Conservation (phyloP, 2,113 vertebrate genomes). For the Glaucidium brasilianum region DNA sequence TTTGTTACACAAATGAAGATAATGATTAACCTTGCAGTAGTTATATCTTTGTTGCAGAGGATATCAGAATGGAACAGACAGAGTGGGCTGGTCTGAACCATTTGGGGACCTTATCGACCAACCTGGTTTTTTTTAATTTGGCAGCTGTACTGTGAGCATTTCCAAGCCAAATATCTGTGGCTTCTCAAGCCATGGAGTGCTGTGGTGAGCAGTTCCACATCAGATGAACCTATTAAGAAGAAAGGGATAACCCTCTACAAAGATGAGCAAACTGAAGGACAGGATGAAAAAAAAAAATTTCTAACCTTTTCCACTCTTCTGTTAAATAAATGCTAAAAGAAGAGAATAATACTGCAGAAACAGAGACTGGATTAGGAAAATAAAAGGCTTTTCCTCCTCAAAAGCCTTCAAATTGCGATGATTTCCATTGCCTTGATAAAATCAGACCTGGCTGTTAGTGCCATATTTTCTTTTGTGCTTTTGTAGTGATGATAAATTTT, state of each 20-base stretch:
- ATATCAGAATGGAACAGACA: neutral
- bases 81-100: neutral
- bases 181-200: neutral
- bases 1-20: neutral
- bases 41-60: neutral
- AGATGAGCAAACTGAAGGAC: neutral
- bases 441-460: conserved; percentile 28
- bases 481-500: conserved; percentile 54
- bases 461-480: conserved; percentile 52
- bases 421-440: conserved; percentile 40
- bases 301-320: neutral
- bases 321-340: neutral
- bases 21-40: neutral
- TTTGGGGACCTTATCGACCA: neutral
- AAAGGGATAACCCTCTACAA: neutral
- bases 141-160: neutral
- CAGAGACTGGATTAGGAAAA: neutral
- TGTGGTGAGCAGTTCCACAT: neutral
- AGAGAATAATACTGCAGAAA: neutral
- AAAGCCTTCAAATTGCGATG: neutral
- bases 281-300: neutral
- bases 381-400: neutral
- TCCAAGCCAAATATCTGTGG: neutral
- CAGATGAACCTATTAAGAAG: neutral
- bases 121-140: neutral